Conservation (phyloP, 2,888 invertebrate species). For the Aromia moschata region DNA sequence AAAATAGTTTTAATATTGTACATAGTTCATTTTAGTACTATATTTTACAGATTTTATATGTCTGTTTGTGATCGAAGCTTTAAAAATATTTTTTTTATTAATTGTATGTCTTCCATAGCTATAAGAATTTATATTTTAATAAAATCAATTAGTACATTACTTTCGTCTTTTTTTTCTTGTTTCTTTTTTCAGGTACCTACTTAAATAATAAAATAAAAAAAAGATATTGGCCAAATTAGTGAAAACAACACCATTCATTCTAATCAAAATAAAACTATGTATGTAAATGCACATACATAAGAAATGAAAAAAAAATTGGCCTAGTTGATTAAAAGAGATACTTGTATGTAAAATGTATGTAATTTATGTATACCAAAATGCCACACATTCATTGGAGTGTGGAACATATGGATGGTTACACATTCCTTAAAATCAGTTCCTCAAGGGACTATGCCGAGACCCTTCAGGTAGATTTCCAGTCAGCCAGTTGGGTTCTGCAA, state of each 20-base stretch:
- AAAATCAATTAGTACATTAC: constrained; percentile 20
- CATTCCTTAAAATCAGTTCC: constrained; percentile 11
- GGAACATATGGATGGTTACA: too few relatives aligned
- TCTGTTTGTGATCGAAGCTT: constrained; percentile 55
- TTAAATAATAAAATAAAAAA: too few relatives aligned
- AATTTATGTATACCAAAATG: too few relatives aligned
- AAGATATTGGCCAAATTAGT: background rate
- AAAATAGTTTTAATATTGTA: constrained; percentile 49
- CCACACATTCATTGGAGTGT: too few relatives aligned
- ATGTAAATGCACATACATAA: too few relatives aligned
- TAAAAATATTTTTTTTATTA: constrained; percentile 53
- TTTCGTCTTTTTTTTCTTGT: constrained; percentile 15
- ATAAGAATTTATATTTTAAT: constrained; percentile 36
- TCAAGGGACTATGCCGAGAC: constrained; percentile 15
- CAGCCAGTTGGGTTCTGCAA: constrained; percentile 27
- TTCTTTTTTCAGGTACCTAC: constrained; percentile 28
- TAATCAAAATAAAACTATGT: too few relatives aligned
- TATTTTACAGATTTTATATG: constrained; percentile 42
- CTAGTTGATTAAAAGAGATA: too few relatives aligned
- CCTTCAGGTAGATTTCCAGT: constrained; percentile 30
- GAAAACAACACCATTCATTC: background rate
- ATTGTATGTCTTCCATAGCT: constrained; percentile 53
- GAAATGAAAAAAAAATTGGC: too few relatives aligned
- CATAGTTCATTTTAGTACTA: too few relatives aligned
- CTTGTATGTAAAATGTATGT: too few relatives aligned